These are phyloP conservation scores for Mesoligia furuncula DNA, from an alignment of 2,888 invertebrate genomes.

Conservation along the genomic window DNA sequence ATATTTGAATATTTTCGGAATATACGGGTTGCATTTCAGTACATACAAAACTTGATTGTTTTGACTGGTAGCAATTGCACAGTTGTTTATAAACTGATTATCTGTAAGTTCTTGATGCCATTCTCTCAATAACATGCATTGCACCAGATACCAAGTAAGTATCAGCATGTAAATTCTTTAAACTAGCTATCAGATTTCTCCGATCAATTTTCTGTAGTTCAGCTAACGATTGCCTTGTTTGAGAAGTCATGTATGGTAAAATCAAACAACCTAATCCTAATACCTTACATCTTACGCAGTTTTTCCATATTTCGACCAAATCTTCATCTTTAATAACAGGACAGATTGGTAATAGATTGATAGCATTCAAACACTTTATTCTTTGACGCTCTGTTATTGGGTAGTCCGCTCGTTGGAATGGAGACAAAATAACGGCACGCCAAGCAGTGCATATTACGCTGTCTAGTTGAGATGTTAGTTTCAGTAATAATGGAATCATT, in stretches of 20 bases:
- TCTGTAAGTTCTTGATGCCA: conserved; percentile 77
- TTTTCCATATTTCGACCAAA: conserved; percentile 86
- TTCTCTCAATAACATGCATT: conserved; percentile 85
- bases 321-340: conserved; percentile 86
- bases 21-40: neutral
- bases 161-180: conserved; percentile 86
- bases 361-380: conserved; percentile 82
- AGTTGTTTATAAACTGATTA: conserved; percentile 48
- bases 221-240: conserved; percentile 79
- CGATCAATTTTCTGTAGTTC: conserved; percentile 86
- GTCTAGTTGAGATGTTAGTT: conserved; percentile 78
- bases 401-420: conserved; percentile 87
- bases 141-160: conserved; percentile 87
- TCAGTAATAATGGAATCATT: conserved; percentile 83
- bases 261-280: conserved; percentile 85
- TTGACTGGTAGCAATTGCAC: neutral
- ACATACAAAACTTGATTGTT: conserved; percentile 7
- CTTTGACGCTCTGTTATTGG: conserved; percentile 87
- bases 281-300: conserved; percentile 85
- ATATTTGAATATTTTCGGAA: neutral
- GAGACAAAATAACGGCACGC: conserved; percentile 84
- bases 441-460: conserved; percentile 82
- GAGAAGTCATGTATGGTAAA: conserved; percentile 84
- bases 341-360: conserved; percentile 86
- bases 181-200: conserved; percentile 84